A percentile compares a stretch with the other conserved stretches of the same genome.
Evolutionary conservation across 92 coral and sea anemone genomes (phyloP).

Genomic region (Anthopleura xanthogrammica): DNA sequence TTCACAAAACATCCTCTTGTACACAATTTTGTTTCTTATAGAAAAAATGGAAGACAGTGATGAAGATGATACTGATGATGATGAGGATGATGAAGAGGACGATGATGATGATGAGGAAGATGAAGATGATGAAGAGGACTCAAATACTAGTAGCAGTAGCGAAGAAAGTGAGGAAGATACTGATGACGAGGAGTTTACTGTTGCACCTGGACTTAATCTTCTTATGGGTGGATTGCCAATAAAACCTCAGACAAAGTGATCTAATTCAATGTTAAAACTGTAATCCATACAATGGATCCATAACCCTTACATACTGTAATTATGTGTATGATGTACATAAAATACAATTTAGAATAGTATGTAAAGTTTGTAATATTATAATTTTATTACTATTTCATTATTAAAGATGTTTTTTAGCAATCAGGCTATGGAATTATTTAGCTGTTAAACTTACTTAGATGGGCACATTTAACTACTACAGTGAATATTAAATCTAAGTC

Average conservation of each 20-base stretch:
- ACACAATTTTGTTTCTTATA: background rate
- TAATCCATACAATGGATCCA: background rate
- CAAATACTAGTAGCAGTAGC: conserved; percentile 21
- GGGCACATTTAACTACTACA: too few species aligned
- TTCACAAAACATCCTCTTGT: background rate
- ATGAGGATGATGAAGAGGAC: conserved; percentile 25
- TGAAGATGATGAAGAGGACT: conserved; percentile 41
- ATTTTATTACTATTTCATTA: too few species aligned
- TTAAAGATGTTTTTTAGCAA: too few species aligned
- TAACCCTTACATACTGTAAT: background rate
- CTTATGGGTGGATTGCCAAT: conserved; percentile 88
- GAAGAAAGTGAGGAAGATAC: conserved; percentile 59
- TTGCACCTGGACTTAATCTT: conserved; percentile 67
- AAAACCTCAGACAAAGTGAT: conserved; percentile 54
- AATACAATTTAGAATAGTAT: too few species aligned
- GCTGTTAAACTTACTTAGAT: too few species aligned
- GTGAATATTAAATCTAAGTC: too few species aligned
- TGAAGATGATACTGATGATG: conserved; percentile 33
- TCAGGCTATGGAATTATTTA: too few species aligned
- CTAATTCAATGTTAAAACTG: background rate
- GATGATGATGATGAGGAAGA: conserved; percentile 48
- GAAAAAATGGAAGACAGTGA: conserved; percentile 22
- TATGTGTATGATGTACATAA: too few species aligned
- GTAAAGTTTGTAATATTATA: too few species aligned
- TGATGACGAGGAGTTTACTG: conserved; percentile 51